Percentiles rank a stretch among this genome's conserved stretches.
phyloP scores from a whole-genome alignment of 1,140 invertebrate genomes.

The Nasonia vitripennis region DNA sequence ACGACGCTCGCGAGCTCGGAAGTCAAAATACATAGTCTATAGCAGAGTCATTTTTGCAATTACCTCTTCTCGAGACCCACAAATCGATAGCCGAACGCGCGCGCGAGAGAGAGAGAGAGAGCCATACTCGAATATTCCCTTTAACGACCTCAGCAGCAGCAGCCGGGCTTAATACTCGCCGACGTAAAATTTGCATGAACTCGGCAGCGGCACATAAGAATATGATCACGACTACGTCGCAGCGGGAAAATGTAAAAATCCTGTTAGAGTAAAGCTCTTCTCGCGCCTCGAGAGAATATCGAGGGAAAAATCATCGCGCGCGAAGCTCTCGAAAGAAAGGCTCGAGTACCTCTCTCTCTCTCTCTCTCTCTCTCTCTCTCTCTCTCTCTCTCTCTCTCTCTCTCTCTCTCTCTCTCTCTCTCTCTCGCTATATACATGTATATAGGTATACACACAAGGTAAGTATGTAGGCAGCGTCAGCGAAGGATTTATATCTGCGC shows the following conservation, averaged over 20 bases:
- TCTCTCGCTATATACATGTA: too few species aligned
- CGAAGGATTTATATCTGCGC: constrained; percentile 22
- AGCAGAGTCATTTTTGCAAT: too few species aligned
- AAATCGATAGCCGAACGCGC: too few species aligned
- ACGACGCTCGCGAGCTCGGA: too few species aligned
- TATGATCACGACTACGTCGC: neutral
- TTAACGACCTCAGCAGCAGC: constrained; percentile 4
- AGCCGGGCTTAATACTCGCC: neutral
- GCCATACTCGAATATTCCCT: neutral
- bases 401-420: too few species aligned
- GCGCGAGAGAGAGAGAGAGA: too few species aligned
- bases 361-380: too few species aligned
- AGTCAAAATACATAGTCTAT: too few species aligned
- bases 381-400: too few species aligned
- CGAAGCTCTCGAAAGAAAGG: constrained; percentile 17
- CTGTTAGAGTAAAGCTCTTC: constrained; percentile 21
- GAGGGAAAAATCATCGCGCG: constrained; percentile 36
- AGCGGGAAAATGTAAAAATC: constrained; percentile 39
- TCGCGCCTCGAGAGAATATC: constrained; percentile 12
- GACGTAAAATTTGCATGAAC: constrained; percentile 29
- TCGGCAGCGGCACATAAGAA: constrained; percentile 5
- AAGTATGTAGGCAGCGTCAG: constrained; percentile 12
- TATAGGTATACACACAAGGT: too few species aligned
- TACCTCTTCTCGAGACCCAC: too few species aligned
- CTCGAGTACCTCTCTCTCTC: too few species aligned